Evolutionary conservation across 2,888 invertebrate species (phyloP).

Genomic region (Chrysolina haemoptera): DNA sequence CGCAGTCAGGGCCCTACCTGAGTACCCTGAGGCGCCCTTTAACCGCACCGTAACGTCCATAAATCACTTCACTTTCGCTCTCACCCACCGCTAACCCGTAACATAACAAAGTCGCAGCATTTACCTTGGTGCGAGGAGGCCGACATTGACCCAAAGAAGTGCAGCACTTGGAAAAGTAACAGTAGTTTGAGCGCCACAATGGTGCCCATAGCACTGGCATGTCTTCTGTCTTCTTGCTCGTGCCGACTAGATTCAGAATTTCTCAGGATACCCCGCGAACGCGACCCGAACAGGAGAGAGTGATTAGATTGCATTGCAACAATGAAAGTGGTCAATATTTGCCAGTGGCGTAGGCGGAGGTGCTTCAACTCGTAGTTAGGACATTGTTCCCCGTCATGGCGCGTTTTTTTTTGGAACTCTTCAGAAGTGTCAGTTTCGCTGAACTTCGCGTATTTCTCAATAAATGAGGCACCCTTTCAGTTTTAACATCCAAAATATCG

Average conservation of each 20-base stretch:
- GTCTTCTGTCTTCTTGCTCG: slow-evolving; percentile 50
- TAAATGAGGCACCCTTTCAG: not conserved
- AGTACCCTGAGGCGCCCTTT: not conserved
- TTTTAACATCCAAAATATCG: no score
- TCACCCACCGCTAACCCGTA: not conserved
- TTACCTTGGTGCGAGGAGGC: slow-evolving; percentile 62
- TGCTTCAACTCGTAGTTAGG: not conserved
- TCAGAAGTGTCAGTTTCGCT: no score
- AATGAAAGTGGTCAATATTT: slow-evolving; percentile 64
- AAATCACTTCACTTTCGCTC: slow-evolving; percentile 23
- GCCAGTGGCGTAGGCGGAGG: slow-evolving; percentile 28
- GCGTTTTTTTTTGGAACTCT: no score
- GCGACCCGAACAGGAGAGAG: slow-evolving; percentile 60
- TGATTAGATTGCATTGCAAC: slow-evolving; percentile 61
- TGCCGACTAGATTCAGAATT: slow-evolving; percentile 43
- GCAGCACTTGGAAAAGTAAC: slow-evolving; percentile 53
- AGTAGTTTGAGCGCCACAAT: slow-evolving; percentile 59
- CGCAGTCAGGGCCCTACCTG: no score
- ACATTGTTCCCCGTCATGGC: no score
- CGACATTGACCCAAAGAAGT: slow-evolving; percentile 63
- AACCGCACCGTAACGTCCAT: not conserved
- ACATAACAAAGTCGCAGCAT: slow-evolving; percentile 37
- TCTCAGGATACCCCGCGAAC: slow-evolving; percentile 47
- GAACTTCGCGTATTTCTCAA: not conserved
- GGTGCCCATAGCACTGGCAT: slow-evolving; percentile 64